Conservation (phyloP, 2,888 invertebrate genomes). For the Pachliopta kotzebuea region DNA sequence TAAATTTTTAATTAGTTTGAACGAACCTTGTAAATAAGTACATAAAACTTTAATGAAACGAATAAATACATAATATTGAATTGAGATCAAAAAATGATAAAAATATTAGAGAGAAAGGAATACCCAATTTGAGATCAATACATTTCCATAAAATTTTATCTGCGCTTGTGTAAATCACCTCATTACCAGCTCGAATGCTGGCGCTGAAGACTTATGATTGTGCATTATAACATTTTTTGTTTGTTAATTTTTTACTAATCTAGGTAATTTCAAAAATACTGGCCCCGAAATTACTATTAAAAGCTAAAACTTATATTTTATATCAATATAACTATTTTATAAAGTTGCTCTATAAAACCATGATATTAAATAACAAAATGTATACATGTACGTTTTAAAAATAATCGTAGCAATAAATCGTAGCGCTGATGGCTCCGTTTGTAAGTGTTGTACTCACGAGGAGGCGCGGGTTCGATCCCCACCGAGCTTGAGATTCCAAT, state of each 20-base stretch:
- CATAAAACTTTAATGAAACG: conserved; percentile 25
- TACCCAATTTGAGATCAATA: conserved; percentile 70
- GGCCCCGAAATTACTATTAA: conserved; percentile 48
- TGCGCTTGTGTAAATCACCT: conserved; percentile 17
- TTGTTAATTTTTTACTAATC: conserved; percentile 29
- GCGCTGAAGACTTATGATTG: conserved; percentile 1
- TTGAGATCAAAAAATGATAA: conserved; percentile 48
- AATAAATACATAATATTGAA: conserved; percentile 28
- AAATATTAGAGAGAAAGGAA: conserved; percentile 41
- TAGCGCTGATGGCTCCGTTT: too few relatives aligned
- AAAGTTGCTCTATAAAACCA: too few relatives aligned
- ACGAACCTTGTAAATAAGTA: conserved; percentile 28
- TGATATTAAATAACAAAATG: too few relatives aligned
- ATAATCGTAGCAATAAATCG: too few relatives aligned
- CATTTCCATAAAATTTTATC: conserved; percentile 29
- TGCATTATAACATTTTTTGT: conserved; percentile 28
- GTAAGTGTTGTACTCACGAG: too few relatives aligned
- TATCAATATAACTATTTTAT: too few relatives aligned
- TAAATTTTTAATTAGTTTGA: neutral
- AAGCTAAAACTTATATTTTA: conserved; percentile 30
- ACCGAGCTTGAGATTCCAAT: too few relatives aligned
- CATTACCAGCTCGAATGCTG: conserved; percentile 1
- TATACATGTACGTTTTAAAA: too few relatives aligned
- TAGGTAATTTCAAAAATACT: conserved; percentile 65
- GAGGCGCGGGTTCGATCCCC: too few relatives aligned